Evolutionary conservation across 2,113 vertebrate species (phyloP).

Genomic region (Coptodon bakossiorum): DNA sequence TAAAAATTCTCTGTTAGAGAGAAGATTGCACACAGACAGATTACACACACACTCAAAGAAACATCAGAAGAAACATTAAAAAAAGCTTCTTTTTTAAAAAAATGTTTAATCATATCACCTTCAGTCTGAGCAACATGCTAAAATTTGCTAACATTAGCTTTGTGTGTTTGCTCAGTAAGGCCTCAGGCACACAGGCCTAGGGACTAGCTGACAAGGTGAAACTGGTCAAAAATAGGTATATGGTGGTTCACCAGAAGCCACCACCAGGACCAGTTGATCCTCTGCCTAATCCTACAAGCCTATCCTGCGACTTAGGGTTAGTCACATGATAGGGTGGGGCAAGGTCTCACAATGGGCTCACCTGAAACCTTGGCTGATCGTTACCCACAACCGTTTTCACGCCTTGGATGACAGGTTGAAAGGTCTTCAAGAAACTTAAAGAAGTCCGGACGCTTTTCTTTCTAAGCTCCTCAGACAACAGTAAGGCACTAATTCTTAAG

Average conservation of each 20-base stretch:
- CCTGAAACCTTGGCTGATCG: background rate
- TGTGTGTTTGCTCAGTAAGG: background rate
- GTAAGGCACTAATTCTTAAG: background rate
- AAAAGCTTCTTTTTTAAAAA: accelerated
- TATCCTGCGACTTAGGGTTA: background rate
- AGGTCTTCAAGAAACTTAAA: background rate
- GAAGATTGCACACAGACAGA: background rate
- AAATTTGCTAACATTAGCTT: background rate
- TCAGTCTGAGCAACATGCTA: background rate
- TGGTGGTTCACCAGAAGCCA: background rate
- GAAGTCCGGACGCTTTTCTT: background rate
- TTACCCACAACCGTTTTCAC: background rate
- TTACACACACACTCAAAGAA: background rate
- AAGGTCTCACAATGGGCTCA: background rate
- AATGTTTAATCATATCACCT: background rate
- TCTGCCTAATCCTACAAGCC: background rate
- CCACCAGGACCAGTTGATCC: background rate
- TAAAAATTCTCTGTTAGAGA: background rate
- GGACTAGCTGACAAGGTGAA: background rate
- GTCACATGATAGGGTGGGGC: background rate
- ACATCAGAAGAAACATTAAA: background rate
- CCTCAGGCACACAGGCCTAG: background rate
- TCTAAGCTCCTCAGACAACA: background rate
- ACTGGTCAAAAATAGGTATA: background rate
- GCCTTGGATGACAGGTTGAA: background rate